These are phyloP conservation scores for Eretmochelys imbricata DNA, from an alignment of 2,113 vertebrate species.

Conservation along the genomic window DNA sequence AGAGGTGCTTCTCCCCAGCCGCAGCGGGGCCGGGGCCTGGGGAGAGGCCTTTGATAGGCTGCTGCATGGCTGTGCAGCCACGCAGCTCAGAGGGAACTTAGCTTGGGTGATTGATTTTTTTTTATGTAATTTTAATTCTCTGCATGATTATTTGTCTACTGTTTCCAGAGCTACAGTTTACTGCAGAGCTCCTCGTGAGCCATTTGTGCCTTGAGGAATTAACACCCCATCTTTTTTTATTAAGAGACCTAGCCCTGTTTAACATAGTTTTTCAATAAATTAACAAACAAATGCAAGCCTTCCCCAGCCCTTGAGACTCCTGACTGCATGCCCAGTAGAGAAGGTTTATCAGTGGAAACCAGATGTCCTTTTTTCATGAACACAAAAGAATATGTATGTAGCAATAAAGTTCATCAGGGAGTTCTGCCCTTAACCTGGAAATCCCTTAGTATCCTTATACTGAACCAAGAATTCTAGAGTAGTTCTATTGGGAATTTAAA, in stretches of 20 bases:
- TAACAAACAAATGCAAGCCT: background rate
- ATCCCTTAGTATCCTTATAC: background rate
- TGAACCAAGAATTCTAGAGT: background rate
- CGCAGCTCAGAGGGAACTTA: too few species aligned
- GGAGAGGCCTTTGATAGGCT: too few species aligned
- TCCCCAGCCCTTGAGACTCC: background rate
- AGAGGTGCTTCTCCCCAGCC: too few species aligned
- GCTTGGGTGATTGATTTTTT: background rate
- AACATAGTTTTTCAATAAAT: background rate
- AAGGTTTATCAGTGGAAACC: background rate
- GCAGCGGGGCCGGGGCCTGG: too few species aligned
- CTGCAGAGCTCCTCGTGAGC: background rate
- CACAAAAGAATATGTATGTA: background rate
- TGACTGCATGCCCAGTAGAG: background rate
- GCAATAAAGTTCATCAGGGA: background rate
- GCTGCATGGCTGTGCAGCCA: too few species aligned
- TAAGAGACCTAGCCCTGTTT: background rate
- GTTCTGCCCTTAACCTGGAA: background rate
- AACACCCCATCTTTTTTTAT: background rate
- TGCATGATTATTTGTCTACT: background rate
- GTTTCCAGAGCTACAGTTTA: background rate
- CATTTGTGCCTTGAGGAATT: conserved; percentile 5
- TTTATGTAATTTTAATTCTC: background rate
- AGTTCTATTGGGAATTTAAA: background rate
- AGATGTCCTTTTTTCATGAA: background rate